Evolutionary conservation across 2,113 vertebrate species (phyloP), one percentile per base, ranked within the genome.

Genomic region (Micromys minutus): DNA sequence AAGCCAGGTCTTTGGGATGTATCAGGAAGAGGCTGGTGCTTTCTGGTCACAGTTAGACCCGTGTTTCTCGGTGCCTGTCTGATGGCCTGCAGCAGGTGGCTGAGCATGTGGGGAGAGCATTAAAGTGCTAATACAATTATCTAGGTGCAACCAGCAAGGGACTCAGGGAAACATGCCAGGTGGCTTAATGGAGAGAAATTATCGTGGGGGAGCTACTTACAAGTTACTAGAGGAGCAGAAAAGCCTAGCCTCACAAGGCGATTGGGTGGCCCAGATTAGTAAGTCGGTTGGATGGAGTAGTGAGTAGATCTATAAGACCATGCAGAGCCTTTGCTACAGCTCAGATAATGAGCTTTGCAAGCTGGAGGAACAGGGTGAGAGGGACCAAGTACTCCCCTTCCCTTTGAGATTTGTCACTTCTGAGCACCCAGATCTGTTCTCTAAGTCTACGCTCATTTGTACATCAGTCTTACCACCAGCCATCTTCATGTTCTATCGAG

Each of bases 71-170:
- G 7, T 10, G 10, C 92, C 65, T 9, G 50, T 79, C 45, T 75
- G 47, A n/a, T 83, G 17, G 50, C 83, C 86, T 72, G 7, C 22
- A 7, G 39, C 93, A 67, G 95, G 83, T 87, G 83, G 81, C 34
- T 77, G n/a, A 57, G 39, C 96, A 71, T 29, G 24, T 95, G 47
- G 39, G 36, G 42, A 92, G 76, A 91, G 55, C 80, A 59, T 95
- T 76, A 90, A 22, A 19, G 83, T 63, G 61, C 77, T 91, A 89
- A 91, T 93, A 71, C 65, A 74, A 87, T 94, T 92, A 90, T n/a
- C 83, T 88, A 1, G 71, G 72, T 63, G 19, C 89, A 36, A 72
- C 42, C 13, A 79, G 63, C 85, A 89, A 61, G 85, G 45, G 85
- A 93, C 52, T 76, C 42, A 15, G 45, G 65, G 71, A 93, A 83